Conservation (phyloP, 2,113 vertebrate species). For the Bos javanicus region DNA sequence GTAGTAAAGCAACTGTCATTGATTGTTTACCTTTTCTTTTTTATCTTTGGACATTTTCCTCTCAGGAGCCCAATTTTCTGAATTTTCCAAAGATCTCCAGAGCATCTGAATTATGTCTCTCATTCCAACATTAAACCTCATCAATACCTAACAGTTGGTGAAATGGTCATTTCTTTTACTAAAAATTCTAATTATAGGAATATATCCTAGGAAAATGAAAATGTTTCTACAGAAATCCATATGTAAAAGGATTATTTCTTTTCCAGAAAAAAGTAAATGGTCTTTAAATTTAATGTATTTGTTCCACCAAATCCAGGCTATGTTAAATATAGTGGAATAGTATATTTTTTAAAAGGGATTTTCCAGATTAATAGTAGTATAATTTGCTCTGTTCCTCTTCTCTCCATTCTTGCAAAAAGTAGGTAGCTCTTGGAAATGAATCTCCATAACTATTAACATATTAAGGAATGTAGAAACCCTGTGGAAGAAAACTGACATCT, state of each 20-base stretch:
- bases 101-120: background rate
- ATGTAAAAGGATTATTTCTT: background rate
- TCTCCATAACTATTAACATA: background rate
- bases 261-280: background rate
- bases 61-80: background rate
- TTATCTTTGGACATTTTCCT: background rate
- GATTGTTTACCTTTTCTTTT: background rate
- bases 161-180: background rate
- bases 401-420: background rate
- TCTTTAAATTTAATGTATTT: background rate
- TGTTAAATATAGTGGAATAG: background rate
- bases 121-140: background rate
- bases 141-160: background rate
- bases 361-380: background rate
- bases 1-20: background rate
- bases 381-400: background rate
- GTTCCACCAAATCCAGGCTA: background rate
- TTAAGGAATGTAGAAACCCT: background rate
- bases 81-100: background rate
- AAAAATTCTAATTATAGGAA: background rate
- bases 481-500: background rate
- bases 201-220: background rate
- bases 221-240: background rate
- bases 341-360: background rate
- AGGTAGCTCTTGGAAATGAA: background rate